These are phyloP conservation scores for Diachasmimorpha longicaudata DNA, from an alignment of 1,140 invertebrate species.

Conservation along the genomic window DNA sequence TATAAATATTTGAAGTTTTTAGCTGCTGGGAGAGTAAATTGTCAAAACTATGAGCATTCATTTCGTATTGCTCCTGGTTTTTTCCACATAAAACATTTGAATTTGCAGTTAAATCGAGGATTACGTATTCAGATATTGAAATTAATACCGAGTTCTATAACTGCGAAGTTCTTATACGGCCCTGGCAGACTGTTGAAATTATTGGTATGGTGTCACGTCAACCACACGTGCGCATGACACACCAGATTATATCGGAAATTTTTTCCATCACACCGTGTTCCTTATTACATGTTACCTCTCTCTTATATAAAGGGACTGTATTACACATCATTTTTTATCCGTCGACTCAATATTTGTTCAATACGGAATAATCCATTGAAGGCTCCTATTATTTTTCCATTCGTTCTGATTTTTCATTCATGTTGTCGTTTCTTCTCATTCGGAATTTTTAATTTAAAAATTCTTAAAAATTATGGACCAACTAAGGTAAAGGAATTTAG, in stretches of 20 bases:
- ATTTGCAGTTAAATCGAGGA: constrained; percentile 1
- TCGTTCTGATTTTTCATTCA: too few relatives aligned
- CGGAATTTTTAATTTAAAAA: too few relatives aligned
- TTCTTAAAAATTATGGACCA: too few relatives aligned
- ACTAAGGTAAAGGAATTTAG: too few relatives aligned
- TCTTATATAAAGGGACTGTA: not conserved
- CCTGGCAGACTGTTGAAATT: not conserved
- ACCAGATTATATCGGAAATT: not conserved
- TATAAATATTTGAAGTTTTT: not conserved
- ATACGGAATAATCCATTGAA: not conserved
- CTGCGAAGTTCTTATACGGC: not conserved
- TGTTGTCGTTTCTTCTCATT: too few relatives aligned
- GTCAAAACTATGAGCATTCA: not conserved
- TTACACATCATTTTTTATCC: not conserved
- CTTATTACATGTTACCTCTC: not conserved
- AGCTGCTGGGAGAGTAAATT: not conserved
- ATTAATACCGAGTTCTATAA: not conserved
- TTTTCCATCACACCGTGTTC: not conserved
- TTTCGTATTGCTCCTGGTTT: not conserved
- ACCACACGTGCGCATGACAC: not conserved
- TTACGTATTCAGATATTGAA: constrained; percentile 9
- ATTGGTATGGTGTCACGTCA: constrained; percentile 4
- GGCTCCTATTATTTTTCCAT: too few relatives aligned
- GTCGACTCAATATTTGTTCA: not conserved
- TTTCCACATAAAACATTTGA: not conserved